Conservation (phyloP, 1,140 invertebrate species). For the Venustaconcha ellipsiformis region DNA sequence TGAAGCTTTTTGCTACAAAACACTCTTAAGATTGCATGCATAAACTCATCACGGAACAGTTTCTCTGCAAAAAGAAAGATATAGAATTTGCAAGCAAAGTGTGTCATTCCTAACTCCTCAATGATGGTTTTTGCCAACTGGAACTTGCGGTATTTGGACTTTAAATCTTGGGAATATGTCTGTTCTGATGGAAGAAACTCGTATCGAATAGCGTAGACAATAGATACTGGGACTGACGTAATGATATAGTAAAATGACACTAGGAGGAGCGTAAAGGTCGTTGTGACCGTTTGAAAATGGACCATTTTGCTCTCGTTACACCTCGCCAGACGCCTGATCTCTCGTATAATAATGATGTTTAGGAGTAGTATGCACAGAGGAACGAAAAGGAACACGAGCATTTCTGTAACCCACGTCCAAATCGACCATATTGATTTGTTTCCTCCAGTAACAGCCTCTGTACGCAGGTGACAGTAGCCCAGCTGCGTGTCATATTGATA, state of each 20-base stretch:
- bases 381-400: constrained; percentile 52
- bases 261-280: constrained; percentile 56
- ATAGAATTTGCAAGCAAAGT: constrained; percentile 59
- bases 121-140: constrained; percentile 42
- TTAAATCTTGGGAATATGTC: constrained; percentile 29
- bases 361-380: constrained; percentile 49
- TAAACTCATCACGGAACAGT: constrained; percentile 35
- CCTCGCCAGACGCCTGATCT: constrained; percentile 20
- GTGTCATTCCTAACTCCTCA: constrained; percentile 56
- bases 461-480: constrained; percentile 44
- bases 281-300: constrained; percentile 21
- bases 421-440: constrained; percentile 42
- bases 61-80: constrained; percentile 48
- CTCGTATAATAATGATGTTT: constrained; percentile 52
- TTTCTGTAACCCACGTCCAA: constrained; percentile 55
- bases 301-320: too few species aligned
- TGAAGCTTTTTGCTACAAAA: not conserved
- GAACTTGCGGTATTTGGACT: constrained; percentile 35
- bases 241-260: constrained; percentile 63
- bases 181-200: constrained; percentile 27
- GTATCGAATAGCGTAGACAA: constrained; percentile 50
- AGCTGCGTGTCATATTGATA: constrained; percentile 45
- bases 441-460: constrained; percentile 24
- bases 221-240: constrained; percentile 56
- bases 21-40: not conserved